These are phyloP conservation scores for Hydrozoanthus tunicans DNA, from an alignment of 64 coral and sea anemone genomes.

Conservation along the genomic window DNA sequence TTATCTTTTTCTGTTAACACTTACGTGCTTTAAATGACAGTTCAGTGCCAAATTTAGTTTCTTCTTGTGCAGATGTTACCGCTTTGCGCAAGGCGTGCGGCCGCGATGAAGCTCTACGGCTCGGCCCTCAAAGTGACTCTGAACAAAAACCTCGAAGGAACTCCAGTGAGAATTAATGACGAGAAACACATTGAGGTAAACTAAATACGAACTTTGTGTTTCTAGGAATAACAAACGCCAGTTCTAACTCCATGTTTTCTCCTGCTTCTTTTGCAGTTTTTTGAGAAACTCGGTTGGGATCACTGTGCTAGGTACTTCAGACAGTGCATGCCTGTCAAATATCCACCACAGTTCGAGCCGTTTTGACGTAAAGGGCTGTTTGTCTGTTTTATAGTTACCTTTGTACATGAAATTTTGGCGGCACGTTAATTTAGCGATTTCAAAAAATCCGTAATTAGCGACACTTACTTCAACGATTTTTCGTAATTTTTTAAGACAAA, in stretches of 20 bases:
- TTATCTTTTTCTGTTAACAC: no score
- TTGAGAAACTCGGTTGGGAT: conserved; percentile 52
- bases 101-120: conserved; percentile 77
- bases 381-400: neutral
- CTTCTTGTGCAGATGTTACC: conserved; percentile 56
- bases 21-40: no score
- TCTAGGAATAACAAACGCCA: neutral
- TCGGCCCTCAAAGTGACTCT: conserved; percentile 71
- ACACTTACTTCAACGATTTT: no score
- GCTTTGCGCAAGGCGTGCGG: conserved; percentile 65
- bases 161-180: conserved; percentile 61
- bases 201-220: neutral
- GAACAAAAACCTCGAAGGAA: conserved; percentile 77
- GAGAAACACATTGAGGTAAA: conserved; percentile 82
- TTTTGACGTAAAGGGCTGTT: conserved; percentile 22
- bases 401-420: no score
- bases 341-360: conserved; percentile 38
- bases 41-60: no score
- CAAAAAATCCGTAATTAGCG: no score
- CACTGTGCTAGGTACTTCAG: conserved; percentile 42
- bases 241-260: neutral
- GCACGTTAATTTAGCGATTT: no score
- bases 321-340: conserved; percentile 42
- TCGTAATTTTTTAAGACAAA: no score
- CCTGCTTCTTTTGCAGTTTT: conserved; percentile 29